Percentiles rank a stretch among this genome's conserved stretches.
Conservation (phyloP, 2,888 invertebrate species). For the Lordiphosa andalusiaca region DNA sequence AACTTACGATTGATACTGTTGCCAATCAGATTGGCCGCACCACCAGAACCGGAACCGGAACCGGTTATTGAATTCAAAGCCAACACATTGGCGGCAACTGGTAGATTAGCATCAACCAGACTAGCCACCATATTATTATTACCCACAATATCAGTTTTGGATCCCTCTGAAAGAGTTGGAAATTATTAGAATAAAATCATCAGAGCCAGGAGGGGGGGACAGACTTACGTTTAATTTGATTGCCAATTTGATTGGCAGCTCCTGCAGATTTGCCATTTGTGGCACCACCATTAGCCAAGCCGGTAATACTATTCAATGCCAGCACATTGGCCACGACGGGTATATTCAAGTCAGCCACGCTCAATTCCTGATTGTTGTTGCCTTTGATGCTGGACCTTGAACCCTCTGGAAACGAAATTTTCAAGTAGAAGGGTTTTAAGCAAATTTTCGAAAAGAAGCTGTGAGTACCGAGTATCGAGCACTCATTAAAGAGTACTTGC, state of each 20-base stretch:
- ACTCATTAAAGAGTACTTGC: too few relatives aligned
- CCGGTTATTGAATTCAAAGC: conserved; percentile 7
- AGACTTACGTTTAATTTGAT: background rate
- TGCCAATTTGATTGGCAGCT: background rate
- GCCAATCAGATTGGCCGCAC: conserved; percentile 15
- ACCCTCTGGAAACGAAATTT: background rate
- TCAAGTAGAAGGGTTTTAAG: background rate
- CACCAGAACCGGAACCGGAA: background rate
- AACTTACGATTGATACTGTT: conserved; percentile 14
- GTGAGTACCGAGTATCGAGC: too few relatives aligned
- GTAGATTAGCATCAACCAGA: background rate
- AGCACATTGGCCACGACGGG: background rate
- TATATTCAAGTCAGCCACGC: background rate
- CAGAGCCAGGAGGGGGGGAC: too few relatives aligned
- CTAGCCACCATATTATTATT: background rate
- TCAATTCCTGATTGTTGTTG: background rate
- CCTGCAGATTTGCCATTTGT: too few relatives aligned
- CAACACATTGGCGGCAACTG: conserved; percentile 2
- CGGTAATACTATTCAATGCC: background rate
- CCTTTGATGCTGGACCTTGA: conserved; percentile 5
- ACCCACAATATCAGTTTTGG: background rate
- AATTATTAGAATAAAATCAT: background rate
- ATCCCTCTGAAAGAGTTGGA: background rate
- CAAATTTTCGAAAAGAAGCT: too few relatives aligned
- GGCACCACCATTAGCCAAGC: too few relatives aligned